Evolutionary conservation across 2,113 vertebrate genomes (phyloP).

Genomic region (Bostrychus sinensis): DNA sequence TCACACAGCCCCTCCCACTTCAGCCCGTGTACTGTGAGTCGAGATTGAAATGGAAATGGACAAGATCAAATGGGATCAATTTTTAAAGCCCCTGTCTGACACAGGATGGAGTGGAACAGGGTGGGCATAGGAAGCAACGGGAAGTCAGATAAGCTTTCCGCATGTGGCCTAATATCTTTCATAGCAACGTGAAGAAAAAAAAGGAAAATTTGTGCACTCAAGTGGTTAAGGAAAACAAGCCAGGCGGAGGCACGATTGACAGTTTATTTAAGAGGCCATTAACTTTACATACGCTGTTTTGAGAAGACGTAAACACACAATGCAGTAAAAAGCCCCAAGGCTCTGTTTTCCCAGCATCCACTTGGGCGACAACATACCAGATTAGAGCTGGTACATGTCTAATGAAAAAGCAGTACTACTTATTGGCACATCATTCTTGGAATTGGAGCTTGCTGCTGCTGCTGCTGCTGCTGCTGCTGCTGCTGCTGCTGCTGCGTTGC

Average conservation of each 20-base stretch:
- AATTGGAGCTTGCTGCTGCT: conserved; percentile 17
- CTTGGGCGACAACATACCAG: conserved; percentile 18
- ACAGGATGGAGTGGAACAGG: conserved; percentile 36
- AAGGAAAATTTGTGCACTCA: conserved; percentile 55
- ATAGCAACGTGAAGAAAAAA: conserved; percentile 27
- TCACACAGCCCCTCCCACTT: conserved; percentile 37
- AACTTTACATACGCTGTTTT: conserved; percentile 78
- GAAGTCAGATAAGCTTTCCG: conserved; percentile 26
- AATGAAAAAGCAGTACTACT: conserved; percentile 22
- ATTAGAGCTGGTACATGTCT: conserved; percentile 30
- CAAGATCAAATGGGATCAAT: conserved; percentile 75
- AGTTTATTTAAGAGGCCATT: conserved; percentile 84
- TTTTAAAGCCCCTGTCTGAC: conserved; percentile 72
- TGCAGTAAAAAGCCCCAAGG: conserved; percentile 48
- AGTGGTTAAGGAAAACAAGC: conserved; percentile 58
- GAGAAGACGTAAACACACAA: conserved; percentile 62
- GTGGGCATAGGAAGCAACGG: conserved; percentile 4
- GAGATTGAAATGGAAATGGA: conserved; percentile 75
- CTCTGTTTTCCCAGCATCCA: conserved; percentile 18
- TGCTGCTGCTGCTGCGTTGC: conserved; percentile 6
- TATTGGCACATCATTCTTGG: conserved; percentile 18
- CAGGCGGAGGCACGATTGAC: conserved; percentile 71
- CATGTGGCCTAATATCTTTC: conserved; percentile 52
- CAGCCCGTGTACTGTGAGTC: conserved; percentile 35
- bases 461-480: not conserved